Conservation (phyloP, 2,797 vertebrate species). For the Poeciliopsis gracilis region DNA sequence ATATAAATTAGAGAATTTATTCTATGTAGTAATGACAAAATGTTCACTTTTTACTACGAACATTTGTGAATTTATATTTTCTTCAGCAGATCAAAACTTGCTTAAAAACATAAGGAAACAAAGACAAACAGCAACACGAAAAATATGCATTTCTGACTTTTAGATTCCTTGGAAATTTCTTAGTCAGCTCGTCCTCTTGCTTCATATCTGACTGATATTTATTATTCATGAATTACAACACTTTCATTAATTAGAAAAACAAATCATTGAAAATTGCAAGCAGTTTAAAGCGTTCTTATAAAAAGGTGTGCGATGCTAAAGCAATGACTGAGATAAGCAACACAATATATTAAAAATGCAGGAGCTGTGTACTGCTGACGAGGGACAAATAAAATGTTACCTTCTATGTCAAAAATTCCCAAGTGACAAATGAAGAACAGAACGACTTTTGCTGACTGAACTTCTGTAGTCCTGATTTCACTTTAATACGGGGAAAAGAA, state of each 20-base stretch:
- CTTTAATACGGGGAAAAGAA: slow-evolving; percentile 3
- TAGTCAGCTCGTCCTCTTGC: slow-evolving; percentile 2
- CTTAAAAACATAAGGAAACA: background rate
- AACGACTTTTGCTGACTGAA: background rate
- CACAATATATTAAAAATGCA: slow-evolving; percentile 19
- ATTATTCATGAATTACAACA: slow-evolving; percentile 56
- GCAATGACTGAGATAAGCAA: slow-evolving; percentile 8
- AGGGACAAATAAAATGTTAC: slow-evolving; percentile 8
- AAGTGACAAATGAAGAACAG: slow-evolving; percentile 9
- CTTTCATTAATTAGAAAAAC: slow-evolving; percentile 49
- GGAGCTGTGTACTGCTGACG: slow-evolving; percentile 4
- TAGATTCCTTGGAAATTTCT: slow-evolving; percentile 20
- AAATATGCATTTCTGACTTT: slow-evolving; percentile 29
- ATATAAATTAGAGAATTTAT: slow-evolving; percentile 36
- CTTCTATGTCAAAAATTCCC: slow-evolving; percentile 4
- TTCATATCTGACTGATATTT: slow-evolving; percentile 37
- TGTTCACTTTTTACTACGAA: slow-evolving; percentile 16
- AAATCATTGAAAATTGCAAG: slow-evolving; percentile 28
- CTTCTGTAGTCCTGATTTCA: background rate
- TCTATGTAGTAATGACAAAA: slow-evolving; percentile 21
- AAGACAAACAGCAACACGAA: slow-evolving; percentile 3
- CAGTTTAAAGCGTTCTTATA: background rate
- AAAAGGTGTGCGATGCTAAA: slow-evolving; percentile 10
- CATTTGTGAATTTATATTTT: background rate
- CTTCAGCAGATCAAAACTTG: background rate